Conservation (phyloP, 2,888 invertebrate species). For the Trichopoda pennipes region DNA sequence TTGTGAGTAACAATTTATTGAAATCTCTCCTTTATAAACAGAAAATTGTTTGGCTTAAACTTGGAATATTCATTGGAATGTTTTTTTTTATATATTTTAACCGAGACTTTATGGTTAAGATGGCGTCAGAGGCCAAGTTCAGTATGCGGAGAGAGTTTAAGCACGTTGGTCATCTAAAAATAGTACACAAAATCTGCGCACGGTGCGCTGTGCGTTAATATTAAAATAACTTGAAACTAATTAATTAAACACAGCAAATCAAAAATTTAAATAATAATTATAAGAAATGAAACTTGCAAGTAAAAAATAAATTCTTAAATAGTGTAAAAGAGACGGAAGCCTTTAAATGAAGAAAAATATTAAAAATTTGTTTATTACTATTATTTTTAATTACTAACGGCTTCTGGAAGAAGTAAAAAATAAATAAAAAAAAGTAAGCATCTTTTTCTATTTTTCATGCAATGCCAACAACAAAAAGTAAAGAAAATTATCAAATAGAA, state of each 20-base stretch:
- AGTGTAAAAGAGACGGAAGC: not conserved
- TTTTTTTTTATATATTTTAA: slow-evolving; percentile 61
- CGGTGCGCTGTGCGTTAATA: slow-evolving; percentile 73
- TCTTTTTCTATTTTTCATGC: slow-evolving; percentile 11
- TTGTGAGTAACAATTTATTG: not conserved
- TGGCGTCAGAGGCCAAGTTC: slow-evolving; percentile 80
- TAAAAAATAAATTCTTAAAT: slow-evolving; percentile 7
- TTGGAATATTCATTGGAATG: slow-evolving; percentile 66
- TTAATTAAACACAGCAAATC: slow-evolving; percentile 47
- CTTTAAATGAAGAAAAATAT: not conserved
- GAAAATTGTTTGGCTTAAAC: slow-evolving; percentile 46
- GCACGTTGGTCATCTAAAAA: slow-evolving; percentile 71
- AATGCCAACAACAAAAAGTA: slow-evolving; percentile 23
- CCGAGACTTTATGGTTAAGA: slow-evolving; percentile 75
- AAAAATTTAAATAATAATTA: slow-evolving; percentile 37
- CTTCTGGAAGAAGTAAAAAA: slow-evolving; percentile 17
- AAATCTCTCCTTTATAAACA: slow-evolving; percentile 59
- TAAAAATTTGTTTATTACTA: not conserved
- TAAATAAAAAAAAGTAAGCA: not conserved
- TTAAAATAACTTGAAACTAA: slow-evolving; percentile 43
- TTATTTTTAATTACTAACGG: slow-evolving; percentile 23
- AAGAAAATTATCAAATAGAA: slow-evolving; percentile 26
- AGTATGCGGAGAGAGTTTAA: slow-evolving; percentile 80
- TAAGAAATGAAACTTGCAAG: not conserved
- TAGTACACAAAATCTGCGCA: slow-evolving; percentile 73